Base-by-base conservation (phyloP, 2,797 vertebrate genomes). In the Fratercula arctica region DNA sequence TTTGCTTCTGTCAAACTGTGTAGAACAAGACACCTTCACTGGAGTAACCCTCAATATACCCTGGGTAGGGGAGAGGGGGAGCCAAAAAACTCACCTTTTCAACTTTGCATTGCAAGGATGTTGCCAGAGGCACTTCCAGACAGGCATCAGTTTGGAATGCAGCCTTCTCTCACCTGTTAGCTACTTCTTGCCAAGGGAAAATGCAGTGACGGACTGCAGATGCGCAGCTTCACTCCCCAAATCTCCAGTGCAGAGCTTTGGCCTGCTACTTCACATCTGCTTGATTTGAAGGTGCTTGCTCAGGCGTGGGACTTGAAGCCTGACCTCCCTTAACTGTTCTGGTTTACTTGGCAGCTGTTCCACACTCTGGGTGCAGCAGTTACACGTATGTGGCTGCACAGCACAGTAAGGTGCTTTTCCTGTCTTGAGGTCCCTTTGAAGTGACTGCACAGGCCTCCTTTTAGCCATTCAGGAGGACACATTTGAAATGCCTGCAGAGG, bases 61-160 rank as follows among this genome's bases (percentile, higher is more conserved):
- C 23, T 43, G 46, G 67, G 51, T 1, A 56, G 11, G 4, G 6
- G 13, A 37, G 31, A 31, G 5, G 0, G 16, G 3, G 3, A 75
- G 16, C 9, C 25, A 60, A 48, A 86, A 84, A 37, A 7, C 4
- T 4, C 28, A 85, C 10, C 37, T 59, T 15, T 81, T 67, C 1
- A 1, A 26, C 46, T 64, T 77, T 43, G 4, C 26, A 20, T 16
- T n/a, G 10, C 21, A 50, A 39, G 8, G 26, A 9, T 48, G 35
- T 18, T 82, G 15, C 33, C 81, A 54, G 69, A 73, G 54, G 8
- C 18, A 23, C 43, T 48, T 72, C 28, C 46, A 64, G 20, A 18
- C 19, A 43, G 35, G 39, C 39, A 73, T 56, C 39, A 29, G 25
- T 6, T 64, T 41, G 19, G 26, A 79, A 75, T 76, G 26, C n/a